A percentile compares a stretch with the other conserved stretches of the same genome.
phyloP scores from a whole-genome alignment of 2,797 vertebrate genomes.

The Dermochelys coriacea region DNA sequence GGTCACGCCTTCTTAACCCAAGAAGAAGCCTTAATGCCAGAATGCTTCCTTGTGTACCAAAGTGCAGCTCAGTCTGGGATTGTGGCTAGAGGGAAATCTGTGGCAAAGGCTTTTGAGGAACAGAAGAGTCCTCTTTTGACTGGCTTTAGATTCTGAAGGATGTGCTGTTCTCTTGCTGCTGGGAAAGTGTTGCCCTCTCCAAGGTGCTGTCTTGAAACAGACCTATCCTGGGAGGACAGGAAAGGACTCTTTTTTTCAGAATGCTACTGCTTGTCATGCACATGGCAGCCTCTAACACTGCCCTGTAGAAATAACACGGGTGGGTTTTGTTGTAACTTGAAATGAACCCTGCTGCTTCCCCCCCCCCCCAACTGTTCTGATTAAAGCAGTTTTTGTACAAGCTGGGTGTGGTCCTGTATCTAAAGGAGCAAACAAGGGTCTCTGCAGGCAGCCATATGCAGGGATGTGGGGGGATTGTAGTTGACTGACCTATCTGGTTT shows the following conservation, averaged over 20 bases:
- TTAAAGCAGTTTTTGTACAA: constrained; percentile 72
- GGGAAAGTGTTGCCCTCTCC: neutral
- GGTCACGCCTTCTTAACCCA: neutral
- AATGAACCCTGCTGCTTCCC: neutral
- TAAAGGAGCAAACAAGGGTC: fast-evolving
- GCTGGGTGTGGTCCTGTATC: neutral
- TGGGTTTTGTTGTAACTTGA: neutral
- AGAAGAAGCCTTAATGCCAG: neutral
- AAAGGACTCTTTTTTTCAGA: no score
- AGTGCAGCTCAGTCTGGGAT: fast-evolving
- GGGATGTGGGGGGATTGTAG: neutral
- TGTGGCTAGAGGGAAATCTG: neutral
- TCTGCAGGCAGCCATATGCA: fast-evolving
- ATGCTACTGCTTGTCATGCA: neutral
- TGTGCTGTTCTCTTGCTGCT: neutral
- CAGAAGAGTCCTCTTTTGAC: neutral
- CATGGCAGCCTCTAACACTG: fast-evolving
- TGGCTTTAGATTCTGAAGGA: fast-evolving
- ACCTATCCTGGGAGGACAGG: no score
- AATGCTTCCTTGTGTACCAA: neutral
- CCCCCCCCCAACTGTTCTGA: neutral
- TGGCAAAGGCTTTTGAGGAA: neutral
- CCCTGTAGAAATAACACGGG: neutral
- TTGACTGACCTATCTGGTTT: neutral
- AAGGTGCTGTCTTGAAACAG: neutral